These are phyloP conservation scores for Maylandia zebra DNA, from an alignment of 2,113 vertebrate genomes.

Conservation along the genomic window DNA sequence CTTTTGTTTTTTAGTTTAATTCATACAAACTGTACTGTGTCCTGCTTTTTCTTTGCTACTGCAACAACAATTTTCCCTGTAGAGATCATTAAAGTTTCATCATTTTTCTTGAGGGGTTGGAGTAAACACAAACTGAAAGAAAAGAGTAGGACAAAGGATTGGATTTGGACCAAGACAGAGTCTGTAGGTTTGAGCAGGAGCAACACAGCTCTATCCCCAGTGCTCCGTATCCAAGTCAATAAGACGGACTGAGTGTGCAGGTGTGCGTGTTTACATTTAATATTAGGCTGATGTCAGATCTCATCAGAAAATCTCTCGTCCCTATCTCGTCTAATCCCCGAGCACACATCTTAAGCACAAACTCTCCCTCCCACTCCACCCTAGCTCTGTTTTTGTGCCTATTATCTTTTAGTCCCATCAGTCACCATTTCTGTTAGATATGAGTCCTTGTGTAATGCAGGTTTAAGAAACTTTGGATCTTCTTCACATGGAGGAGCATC, in stretches of 20 bases:
- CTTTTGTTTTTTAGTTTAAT: background rate
- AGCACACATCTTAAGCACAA: background rate
- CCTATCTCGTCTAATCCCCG: background rate
- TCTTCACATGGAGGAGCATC: constrained; percentile 51
- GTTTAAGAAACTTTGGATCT: constrained; percentile 42
- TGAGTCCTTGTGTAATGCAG: background rate
- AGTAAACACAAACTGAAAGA: background rate
- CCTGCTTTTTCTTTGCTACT: background rate
- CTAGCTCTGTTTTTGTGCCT: background rate
- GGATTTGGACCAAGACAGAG: background rate
- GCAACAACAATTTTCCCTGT: background rate
- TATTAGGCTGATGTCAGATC: constrained; percentile 12
- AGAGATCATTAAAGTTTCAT: constrained; percentile 28
- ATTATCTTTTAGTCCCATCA: background rate
- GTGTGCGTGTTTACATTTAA: background rate
- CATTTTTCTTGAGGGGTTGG: background rate
- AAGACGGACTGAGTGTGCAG: background rate
- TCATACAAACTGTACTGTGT: background rate
- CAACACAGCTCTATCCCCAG: background rate
- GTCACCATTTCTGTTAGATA: background rate
- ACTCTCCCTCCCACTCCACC: background rate
- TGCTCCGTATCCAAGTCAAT: background rate
- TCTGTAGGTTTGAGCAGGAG: background rate
- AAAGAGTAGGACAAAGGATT: background rate
- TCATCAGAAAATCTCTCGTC: background rate